A percentile compares a stretch with the other conserved stretches of the same genome.
Evolutionary conservation across 2,797 vertebrate species (phyloP).

Genomic region (Apogon hyalosoma): DNA sequence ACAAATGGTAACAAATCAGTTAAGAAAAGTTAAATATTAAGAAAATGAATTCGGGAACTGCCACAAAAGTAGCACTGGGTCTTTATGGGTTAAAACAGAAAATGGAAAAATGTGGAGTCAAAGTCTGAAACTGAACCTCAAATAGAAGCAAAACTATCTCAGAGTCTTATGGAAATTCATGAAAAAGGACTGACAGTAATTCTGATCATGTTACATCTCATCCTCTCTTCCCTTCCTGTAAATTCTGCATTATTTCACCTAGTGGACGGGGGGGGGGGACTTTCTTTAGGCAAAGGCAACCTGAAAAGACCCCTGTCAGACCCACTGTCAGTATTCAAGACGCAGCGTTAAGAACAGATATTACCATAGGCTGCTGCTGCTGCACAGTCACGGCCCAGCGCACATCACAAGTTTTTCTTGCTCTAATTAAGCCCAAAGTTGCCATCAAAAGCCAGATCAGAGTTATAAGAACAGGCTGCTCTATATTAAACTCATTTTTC

Average conservation of each 20-base stretch:
- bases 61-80: too few species aligned
- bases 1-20: too few species aligned
- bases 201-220: background rate
- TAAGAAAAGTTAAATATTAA: too few species aligned
- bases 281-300: slow-evolving; percentile 26
- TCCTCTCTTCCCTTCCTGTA: background rate
- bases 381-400: slow-evolving; percentile 31
- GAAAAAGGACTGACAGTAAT: too few species aligned
- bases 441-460: slow-evolving; percentile 28
- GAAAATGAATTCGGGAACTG: too few species aligned
- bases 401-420: slow-evolving; percentile 22
- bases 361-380: slow-evolving; percentile 33
- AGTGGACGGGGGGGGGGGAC: slow-evolving; percentile 6
- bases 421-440: slow-evolving; percentile 60
- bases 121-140: too few species aligned
- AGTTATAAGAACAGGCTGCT: background rate
- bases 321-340: slow-evolving; percentile 38
- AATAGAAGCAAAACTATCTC: too few species aligned
- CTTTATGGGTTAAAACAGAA: too few species aligned
- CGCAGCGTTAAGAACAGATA: slow-evolving; percentile 31
- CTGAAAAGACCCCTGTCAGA: slow-evolving; percentile 21
- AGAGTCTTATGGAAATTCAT: too few species aligned
- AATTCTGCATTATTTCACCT: slow-evolving; percentile 10
- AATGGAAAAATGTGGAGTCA: too few species aligned
- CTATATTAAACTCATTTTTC: slow-evolving; percentile 27